A percentile compares a stretch with the other conserved stretches of the same genome.
Evolutionary conservation across 2,113 vertebrate genomes (phyloP).

Genomic region (Erinaceus europaeus): DNA sequence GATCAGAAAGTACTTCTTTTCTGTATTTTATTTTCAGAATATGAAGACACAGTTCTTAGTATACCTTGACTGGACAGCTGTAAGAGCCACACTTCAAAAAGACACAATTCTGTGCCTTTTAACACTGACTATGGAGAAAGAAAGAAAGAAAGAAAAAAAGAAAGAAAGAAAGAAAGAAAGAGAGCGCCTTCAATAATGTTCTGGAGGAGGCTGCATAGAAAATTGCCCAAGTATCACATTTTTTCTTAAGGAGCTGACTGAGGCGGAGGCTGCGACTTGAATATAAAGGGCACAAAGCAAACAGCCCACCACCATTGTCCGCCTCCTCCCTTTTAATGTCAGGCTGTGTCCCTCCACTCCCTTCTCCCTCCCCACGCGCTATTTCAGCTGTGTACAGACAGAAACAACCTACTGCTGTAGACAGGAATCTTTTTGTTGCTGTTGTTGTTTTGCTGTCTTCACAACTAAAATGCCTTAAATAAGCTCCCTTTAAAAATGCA

Average conservation of each 20-base stretch:
- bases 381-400: not conserved
- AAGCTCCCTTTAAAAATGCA: not conserved
- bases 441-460: too few relatives aligned
- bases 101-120: not conserved
- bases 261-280: slow-evolving; percentile 49
- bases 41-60: not conserved
- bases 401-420: not conserved
- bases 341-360: not conserved
- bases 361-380: not conserved
- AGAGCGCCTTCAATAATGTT: slow-evolving; percentile 31
- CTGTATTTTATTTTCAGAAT: slow-evolving; percentile 11
- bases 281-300: slow-evolving; percentile 56
- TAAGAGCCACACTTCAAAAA: slow-evolving; percentile 12
- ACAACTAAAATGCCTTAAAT: not conserved
- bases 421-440: not conserved
- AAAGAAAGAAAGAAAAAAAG: not conserved
- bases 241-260: slow-evolving; percentile 44
- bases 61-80: not conserved
- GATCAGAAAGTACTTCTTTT: slow-evolving; percentile 3
- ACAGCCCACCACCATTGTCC: slow-evolving; percentile 35
- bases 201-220: not conserved
- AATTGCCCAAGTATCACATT: slow-evolving; percentile 52
- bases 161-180: not conserved
- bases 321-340: slow-evolving; percentile 40
- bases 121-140: not conserved